A percentile compares a stretch with the other conserved stretches of the same genome.
These are phyloP conservation scores for Pyrrhura leucotis DNA, from an alignment of 2,797 vertebrate species.

Conservation along the genomic window DNA sequence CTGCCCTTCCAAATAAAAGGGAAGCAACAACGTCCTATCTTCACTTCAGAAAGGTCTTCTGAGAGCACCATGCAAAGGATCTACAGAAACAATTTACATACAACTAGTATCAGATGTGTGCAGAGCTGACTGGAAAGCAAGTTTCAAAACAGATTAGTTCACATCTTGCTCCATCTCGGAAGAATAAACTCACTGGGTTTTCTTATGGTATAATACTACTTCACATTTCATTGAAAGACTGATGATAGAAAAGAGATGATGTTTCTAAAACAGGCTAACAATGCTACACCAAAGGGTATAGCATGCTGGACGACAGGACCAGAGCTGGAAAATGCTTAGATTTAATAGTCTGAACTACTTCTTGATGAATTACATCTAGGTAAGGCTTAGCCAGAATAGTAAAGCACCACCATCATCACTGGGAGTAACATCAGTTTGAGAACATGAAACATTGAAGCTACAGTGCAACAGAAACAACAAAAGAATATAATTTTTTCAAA, in stretches of 20 bases:
- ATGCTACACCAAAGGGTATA: background rate
- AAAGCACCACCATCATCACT: background rate
- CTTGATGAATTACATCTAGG: background rate
- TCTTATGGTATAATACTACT: background rate
- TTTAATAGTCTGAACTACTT: background rate
- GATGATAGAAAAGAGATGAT: background rate
- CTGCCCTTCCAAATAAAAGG: background rate
- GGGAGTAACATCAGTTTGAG: background rate
- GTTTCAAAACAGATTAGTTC: background rate
- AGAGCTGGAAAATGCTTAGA: background rate
- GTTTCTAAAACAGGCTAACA: background rate
- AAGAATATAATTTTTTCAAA: background rate
- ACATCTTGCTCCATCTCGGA: background rate
- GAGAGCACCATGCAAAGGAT: background rate
- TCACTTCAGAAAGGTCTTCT: background rate
- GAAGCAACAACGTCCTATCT: background rate
- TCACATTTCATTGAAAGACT: background rate
- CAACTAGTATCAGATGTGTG: background rate
- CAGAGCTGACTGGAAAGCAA: background rate
- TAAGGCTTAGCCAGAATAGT: background rate
- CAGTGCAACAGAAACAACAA: background rate
- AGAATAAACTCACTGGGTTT: background rate
- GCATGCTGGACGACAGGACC: rapidly evolving
- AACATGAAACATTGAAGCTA: background rate
- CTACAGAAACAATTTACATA: background rate